These are phyloP conservation scores for Philantomba maxwellii DNA, from an alignment of 2,113 vertebrate species.

Conservation along the genomic window DNA sequence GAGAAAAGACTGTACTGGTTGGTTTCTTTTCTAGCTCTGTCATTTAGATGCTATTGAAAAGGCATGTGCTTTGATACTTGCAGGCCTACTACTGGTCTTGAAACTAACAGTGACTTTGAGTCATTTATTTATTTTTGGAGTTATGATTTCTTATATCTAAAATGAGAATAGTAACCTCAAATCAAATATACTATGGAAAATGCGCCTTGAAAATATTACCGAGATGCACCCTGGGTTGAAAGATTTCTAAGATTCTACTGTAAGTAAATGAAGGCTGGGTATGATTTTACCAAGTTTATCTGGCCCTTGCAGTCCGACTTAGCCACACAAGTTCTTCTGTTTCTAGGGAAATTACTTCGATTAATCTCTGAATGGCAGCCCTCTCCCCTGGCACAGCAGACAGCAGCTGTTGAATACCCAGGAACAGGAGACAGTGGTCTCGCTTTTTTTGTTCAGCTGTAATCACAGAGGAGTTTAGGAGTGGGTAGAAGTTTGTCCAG, in stretches of 20 bases:
- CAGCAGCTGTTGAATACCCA: neutral
- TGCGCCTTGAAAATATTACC: neutral
- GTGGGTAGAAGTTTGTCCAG: slow-evolving; percentile 35
- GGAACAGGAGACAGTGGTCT: neutral
- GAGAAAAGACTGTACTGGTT: neutral
- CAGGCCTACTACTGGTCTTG: neutral
- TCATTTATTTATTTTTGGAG: neutral
- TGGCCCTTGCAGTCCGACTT: neutral
- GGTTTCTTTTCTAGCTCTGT: neutral
- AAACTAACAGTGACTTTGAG: neutral
- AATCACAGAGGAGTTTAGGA: slow-evolving; percentile 23
- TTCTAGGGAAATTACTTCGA: slow-evolving; percentile 33
- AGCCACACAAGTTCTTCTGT: neutral
- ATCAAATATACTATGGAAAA: neutral
- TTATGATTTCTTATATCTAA: neutral
- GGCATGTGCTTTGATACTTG: neutral
- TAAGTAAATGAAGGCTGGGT: neutral
- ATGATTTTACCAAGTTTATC: neutral
- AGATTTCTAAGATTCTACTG: neutral
- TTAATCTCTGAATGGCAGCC: neutral
- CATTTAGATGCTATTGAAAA: neutral
- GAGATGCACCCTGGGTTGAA: neutral
- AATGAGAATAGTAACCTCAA: neutral
- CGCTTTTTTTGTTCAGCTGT: neutral
- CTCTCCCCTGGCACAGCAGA: neutral